Base-by-base conservation (phyloP, 2,797 vertebrate species). In the Discoglossus pictus region DNA sequence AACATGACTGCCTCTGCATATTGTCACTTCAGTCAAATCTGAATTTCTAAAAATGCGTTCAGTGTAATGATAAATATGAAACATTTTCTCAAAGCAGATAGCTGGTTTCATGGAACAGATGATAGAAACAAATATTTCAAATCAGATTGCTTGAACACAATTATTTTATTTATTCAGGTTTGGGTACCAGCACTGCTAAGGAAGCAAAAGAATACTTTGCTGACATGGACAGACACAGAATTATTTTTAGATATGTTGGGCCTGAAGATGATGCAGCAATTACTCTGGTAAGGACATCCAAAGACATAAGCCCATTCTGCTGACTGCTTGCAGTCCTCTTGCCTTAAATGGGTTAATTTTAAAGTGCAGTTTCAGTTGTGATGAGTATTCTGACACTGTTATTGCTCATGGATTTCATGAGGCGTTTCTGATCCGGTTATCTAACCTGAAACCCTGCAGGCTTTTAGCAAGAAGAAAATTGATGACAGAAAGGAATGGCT, bases 401-500 rank as follows among this genome's bases (percentile, higher is more conserved):
- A 24, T 47, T 51, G 16, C 10, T 23, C 11, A 20, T 10, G 0
- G 4, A 24, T 17, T 65, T 56, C n/a, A 38, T 34, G 20, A 10
- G 12, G n/a, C 8, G 3, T 59, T 47, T 64, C 21, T 55, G 11
- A 60, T 15, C 13, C 23, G 1, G 11, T 55, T 53, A 20, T 55
- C n/a, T 20, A 40, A 27, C 21, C 17, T 69, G 18, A 78, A 74
- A 80, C 16, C 81, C 84, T 80, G 34, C 78, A 99, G 97, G 97
- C 97, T 34, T 99, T 99, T 85, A 99, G 97, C 81, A 98, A 98
- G 82, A 99, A 99, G 88, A 99, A 99, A 80, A 95, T 96, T 0
- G 97, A 99, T 60, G 97, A 99, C 86, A 86, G 97, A 73, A 99
- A 99, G 83, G 97, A 99, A 68, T 99, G 97, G 97, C 83, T 99